A percentile compares a stretch with the other conserved stretches of the same genome.
Conservation (phyloP, 2,113 vertebrate genomes). For the Orientallactaga bullata region DNA sequence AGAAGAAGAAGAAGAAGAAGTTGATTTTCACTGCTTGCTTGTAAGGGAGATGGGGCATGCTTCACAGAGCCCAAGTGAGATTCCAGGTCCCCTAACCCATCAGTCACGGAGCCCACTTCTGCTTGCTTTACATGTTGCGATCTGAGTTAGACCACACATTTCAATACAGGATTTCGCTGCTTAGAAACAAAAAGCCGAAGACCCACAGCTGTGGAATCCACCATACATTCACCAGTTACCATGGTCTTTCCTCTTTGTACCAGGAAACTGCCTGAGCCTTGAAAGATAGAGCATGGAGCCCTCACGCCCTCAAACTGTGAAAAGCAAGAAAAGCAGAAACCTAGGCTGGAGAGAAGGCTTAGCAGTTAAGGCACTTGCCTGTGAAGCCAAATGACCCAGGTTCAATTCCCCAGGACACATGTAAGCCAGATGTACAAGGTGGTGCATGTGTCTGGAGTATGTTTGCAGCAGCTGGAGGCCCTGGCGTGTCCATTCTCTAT, state of each 20-base stretch:
- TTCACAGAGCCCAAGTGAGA: too few relatives aligned
- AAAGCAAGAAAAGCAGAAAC: neutral
- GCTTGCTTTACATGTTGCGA: neutral
- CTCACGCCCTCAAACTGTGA: fast-evolving
- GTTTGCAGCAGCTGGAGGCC: too few relatives aligned
- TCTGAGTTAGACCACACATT: neutral
- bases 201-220: too few relatives aligned
- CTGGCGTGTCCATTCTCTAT: too few relatives aligned
- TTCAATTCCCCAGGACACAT: too few relatives aligned
- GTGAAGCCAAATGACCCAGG: too few relatives aligned
- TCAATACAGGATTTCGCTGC: neutral
- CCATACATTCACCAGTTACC: neutral
- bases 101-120: neutral
- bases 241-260: neutral
- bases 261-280: neutral
- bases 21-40: neutral
- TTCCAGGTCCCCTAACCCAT: neutral
- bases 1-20: too few relatives aligned
- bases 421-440: too few relatives aligned
- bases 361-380: too few relatives aligned
- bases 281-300: neutral
- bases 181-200: neutral
- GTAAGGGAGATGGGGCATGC: fast-evolving
- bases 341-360: too few relatives aligned
- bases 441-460: too few relatives aligned